Conservation (phyloP, 1,140 invertebrate species). For the Steinernema feltiae region DNA sequence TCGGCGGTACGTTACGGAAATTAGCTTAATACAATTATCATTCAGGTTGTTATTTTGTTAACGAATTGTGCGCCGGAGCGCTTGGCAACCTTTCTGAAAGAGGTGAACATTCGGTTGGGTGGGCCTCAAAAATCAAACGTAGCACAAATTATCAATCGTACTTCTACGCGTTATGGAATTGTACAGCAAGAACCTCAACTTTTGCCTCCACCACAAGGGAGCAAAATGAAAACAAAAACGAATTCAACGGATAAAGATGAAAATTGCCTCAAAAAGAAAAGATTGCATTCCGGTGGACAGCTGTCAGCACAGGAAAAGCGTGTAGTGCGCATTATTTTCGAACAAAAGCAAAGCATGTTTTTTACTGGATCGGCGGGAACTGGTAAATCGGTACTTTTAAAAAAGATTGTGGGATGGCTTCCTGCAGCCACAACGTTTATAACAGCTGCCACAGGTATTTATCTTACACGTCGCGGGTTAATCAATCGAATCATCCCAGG, state of each 20-base stretch:
- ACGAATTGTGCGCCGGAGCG: constrained; percentile 80
- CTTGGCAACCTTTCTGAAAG: constrained; percentile 71
- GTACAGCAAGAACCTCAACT: too few species aligned
- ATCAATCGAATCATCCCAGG: constrained; percentile 53
- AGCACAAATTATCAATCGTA: not conserved
- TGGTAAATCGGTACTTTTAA: constrained; percentile 80
- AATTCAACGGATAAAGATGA: too few species aligned
- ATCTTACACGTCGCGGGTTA: not conserved
- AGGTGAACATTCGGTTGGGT: constrained; percentile 66
- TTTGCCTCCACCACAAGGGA: not conserved
- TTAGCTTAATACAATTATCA: constrained; percentile 39
- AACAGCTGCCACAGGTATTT: constrained; percentile 77
- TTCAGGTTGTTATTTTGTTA: constrained; percentile 68
- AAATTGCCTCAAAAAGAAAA: too few species aligned
- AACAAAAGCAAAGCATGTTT: constrained; percentile 69
- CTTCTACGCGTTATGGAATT: not conserved
- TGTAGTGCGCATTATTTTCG: constrained; percentile 70
- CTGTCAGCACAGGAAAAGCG: constrained; percentile 73
- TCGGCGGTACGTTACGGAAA: not conserved
- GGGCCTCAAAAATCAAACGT: constrained; percentile 16
- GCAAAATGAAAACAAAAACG: constrained; percentile 61
- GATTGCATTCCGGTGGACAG: constrained; percentile 5
- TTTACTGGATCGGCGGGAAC: constrained; percentile 90
- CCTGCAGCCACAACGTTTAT: constrained; percentile 82
- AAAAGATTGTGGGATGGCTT: constrained; percentile 73